Evolutionary conservation across 2,113 vertebrate genomes (phyloP).

Genomic region (Lichenostomus cassidix): DNA sequence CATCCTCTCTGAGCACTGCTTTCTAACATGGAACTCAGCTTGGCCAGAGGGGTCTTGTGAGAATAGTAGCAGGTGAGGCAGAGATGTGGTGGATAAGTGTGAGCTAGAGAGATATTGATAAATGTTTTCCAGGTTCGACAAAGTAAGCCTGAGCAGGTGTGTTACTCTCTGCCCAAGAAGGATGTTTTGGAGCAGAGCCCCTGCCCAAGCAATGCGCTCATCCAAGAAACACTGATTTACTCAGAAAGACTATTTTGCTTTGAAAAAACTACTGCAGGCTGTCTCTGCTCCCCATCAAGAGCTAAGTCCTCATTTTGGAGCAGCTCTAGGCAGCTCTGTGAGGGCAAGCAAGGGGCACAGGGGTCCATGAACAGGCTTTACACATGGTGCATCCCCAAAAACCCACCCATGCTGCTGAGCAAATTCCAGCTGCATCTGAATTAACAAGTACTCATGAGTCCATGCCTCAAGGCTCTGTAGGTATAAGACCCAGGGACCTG

Average conservation of each 20-base stretch:
- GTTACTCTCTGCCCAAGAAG: neutral
- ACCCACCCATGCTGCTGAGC: neutral
- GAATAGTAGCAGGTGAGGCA: neutral
- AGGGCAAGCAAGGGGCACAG: neutral
- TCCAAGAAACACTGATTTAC: neutral
- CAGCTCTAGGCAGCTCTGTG: neutral
- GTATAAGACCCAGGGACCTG: neutral
- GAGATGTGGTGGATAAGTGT: neutral
- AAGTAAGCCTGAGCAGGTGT: neutral
- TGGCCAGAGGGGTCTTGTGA: neutral
- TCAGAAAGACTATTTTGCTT: neutral
- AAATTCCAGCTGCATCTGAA: neutral
- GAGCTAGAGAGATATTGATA: neutral
- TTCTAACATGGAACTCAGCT: neutral
- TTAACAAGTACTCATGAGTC: neutral
- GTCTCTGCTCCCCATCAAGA: neutral
- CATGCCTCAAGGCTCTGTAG: neutral
- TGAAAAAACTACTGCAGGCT: neutral
- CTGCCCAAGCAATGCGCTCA: accelerated
- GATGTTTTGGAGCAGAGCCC: neutral
- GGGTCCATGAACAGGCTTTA: neutral
- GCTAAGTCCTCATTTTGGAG: neutral
- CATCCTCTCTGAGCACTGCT: neutral
- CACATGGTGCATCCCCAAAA: neutral
- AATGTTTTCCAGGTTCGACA: neutral